These are phyloP conservation scores for Nomada ferruginata DNA, from an alignment of 2,888 invertebrate genomes.

Conservation along the genomic window DNA sequence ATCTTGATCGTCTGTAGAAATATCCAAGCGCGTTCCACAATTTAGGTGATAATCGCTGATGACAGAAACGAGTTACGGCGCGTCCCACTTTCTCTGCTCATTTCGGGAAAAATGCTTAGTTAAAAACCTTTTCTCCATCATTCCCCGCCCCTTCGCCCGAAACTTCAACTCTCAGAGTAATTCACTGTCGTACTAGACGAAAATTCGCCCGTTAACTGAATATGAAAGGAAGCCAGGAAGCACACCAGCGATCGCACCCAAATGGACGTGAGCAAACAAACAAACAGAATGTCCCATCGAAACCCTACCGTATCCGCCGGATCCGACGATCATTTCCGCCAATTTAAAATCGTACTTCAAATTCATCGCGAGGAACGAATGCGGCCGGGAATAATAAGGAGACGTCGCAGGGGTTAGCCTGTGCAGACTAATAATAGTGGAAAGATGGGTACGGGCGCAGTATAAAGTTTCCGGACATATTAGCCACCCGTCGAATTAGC, in stretches of 20 bases:
- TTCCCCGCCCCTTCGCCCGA: not conserved
- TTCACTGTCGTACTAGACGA: too few relatives aligned
- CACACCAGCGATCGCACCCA: too few relatives aligned
- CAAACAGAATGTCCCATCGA: not conserved
- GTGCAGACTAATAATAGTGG: slow-evolving; percentile 64
- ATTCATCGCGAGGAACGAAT: slow-evolving; percentile 56
- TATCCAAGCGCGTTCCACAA: slow-evolving; percentile 62
- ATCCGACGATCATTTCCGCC: slow-evolving; percentile 31
- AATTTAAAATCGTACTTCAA: slow-evolving; percentile 64
- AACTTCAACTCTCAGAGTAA: not conserved
- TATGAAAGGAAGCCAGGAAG: too few relatives aligned
- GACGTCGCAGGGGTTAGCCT: slow-evolving; percentile 20
- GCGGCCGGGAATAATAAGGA: slow-evolving; percentile 47
- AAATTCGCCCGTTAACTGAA: too few relatives aligned
- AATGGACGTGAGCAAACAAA: not conserved
- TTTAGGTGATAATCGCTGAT: slow-evolving; percentile 32
- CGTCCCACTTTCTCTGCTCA: not conserved
- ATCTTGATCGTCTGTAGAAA: slow-evolving; percentile 64
- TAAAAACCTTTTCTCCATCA: slow-evolving; percentile 18
- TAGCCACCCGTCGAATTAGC: slow-evolving; percentile 81
- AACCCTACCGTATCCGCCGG: not conserved
- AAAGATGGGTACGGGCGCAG: slow-evolving; percentile 70
- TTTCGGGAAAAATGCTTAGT: slow-evolving; percentile 29
- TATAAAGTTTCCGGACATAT: slow-evolving; percentile 73
- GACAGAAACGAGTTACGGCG: slow-evolving; percentile 7